A percentile compares a stretch with the other conserved stretches of the same genome.
Evolutionary conservation across 2,797 vertebrate genomes (phyloP).

Genomic region (Silurus lanzhouensis): DNA sequence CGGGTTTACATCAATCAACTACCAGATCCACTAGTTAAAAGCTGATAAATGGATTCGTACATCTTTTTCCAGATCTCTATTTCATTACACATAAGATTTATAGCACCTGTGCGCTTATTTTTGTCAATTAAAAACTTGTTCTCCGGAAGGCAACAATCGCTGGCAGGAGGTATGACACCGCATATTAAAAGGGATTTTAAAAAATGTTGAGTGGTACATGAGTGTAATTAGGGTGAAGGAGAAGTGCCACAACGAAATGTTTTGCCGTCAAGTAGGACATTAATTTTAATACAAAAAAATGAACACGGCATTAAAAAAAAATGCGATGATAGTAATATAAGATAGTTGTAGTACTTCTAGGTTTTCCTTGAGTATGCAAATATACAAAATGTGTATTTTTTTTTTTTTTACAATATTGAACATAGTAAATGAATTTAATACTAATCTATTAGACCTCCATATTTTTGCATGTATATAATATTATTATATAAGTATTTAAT

Average conservation of each 20-base stretch:
- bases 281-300: not conserved
- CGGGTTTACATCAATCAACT: not conserved
- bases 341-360: not conserved
- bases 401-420: too few relatives aligned
- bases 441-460: too few relatives aligned
- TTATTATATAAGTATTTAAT: too few relatives aligned
- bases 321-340: too few relatives aligned
- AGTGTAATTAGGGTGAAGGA: not conserved
- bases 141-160: conserved; percentile 21
- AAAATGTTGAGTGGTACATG: not conserved
- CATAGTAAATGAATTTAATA: too few relatives aligned
- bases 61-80: not conserved
- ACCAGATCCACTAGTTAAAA: not conserved
- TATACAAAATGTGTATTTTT: not conserved
- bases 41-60: conserved; percentile 5
- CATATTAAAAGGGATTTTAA: conserved; percentile 1
- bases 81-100: not conserved
- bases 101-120: not conserved
- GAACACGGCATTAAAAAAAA: too few relatives aligned
- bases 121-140: not conserved
- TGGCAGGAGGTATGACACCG: conserved; percentile 6
- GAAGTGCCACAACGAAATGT: not conserved
- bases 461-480: not conserved
- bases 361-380: not conserved
- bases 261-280: not conserved